Evolutionary conservation across 2,797 vertebrate species (phyloP).

Genomic region (Enteromius unitaeniatus): DNA sequence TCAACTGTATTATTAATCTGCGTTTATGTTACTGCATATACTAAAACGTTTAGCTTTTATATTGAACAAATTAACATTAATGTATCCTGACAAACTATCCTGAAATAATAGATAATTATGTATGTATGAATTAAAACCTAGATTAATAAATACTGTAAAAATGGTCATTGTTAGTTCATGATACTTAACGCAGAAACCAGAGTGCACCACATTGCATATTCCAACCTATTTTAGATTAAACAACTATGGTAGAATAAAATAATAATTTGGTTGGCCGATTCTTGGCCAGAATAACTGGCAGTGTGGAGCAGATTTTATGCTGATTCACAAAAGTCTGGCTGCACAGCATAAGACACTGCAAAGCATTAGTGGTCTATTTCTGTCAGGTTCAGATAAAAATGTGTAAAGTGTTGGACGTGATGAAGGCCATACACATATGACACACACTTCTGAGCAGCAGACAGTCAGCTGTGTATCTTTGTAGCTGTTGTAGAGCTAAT

Average conservation of each 20-base stretch:
- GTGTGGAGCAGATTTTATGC: not conserved
- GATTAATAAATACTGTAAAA: not conserved
- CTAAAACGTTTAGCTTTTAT: too few species aligned
- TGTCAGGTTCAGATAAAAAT: not conserved
- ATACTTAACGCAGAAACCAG: not conserved
- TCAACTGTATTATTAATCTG: too few species aligned
- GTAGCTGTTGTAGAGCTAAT: slow-evolving; percentile 35
- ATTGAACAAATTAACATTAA: too few species aligned
- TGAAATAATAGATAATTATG: not conserved
- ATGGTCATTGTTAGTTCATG: not conserved
- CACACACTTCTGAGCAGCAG: not conserved
- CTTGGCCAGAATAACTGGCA: not conserved
- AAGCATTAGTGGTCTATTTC: not conserved
- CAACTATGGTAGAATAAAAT: too few species aligned
- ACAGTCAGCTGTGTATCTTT: slow-evolving; percentile 13
- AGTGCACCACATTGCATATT: not conserved
- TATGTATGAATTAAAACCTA: not conserved
- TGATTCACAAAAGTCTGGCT: not conserved
- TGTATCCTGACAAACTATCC: too few species aligned
- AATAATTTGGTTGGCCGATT: not conserved
- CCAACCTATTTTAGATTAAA: not conserved
- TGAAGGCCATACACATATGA: not conserved
- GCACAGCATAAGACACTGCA: not conserved
- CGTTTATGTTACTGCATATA: too few species aligned
- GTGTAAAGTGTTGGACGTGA: not conserved